phyloP scores from a whole-genome alignment of 2,113 vertebrate genomes.

The Plestiodon gilberti region DNA sequence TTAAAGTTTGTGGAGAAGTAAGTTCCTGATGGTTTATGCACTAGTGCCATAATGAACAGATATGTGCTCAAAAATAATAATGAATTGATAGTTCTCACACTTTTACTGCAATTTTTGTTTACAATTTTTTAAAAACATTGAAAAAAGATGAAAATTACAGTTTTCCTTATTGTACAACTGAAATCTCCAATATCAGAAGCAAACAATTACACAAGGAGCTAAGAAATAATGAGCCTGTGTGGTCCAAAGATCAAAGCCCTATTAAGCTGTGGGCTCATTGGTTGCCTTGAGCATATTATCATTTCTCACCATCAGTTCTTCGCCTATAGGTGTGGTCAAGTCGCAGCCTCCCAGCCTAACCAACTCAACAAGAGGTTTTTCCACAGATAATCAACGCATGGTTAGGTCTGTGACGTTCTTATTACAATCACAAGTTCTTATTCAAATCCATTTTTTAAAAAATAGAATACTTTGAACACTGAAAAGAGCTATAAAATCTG shows the following conservation, averaged over 20 bases:
- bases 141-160: not conserved
- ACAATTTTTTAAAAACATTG: not conserved
- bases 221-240: slow-evolving; percentile 10
- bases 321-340: not conserved
- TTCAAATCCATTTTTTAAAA: not conserved
- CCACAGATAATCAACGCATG: not conserved
- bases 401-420: not conserved
- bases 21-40: not conserved
- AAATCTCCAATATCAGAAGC: not conserved
- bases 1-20: not conserved
- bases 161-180: too few species aligned
- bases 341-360: not conserved
- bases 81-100: not conserved
- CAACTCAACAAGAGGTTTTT: not conserved
- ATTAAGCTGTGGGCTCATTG: not conserved
- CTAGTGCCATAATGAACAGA: not conserved
- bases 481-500: not conserved
- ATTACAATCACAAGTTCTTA: not conserved
- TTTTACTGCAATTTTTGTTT: not conserved
- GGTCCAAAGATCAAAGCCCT: slow-evolving; percentile 29
- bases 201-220: slow-evolving; percentile 1
- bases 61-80: not conserved
- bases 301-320: not conserved
- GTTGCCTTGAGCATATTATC: not conserved
- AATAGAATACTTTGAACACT: not conserved